These are phyloP conservation scores for Carettochelys insculpta DNA, from an alignment of 2,113 vertebrate species.

Conservation along the genomic window DNA sequence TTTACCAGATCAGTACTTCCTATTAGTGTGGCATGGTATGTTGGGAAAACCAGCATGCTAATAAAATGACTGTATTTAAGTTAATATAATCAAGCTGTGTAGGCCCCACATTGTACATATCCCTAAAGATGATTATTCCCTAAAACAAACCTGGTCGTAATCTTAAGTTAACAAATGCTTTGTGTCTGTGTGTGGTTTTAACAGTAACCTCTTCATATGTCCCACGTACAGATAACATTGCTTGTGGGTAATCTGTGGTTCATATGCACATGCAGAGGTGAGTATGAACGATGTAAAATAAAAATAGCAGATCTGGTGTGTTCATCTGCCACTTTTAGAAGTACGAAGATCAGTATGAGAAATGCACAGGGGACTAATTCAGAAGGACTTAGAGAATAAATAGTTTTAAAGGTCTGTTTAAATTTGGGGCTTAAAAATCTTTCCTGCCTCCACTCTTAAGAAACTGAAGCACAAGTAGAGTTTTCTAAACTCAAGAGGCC, in stretches of 20 bases:
- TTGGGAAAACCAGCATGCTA: background rate
- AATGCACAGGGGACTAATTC: background rate
- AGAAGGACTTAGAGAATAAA: background rate
- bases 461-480: background rate
- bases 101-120: background rate
- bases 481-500: background rate
- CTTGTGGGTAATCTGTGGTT: constrained; percentile 13
- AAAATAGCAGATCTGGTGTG: background rate
- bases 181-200: background rate
- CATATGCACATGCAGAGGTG: background rate
- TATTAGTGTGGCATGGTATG: background rate
- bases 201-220: background rate
- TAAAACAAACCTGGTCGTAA: background rate
- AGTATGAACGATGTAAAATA: background rate
- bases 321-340: background rate
- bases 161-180: background rate
- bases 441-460: background rate
- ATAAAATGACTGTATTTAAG: background rate
- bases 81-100: background rate
- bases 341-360: background rate
- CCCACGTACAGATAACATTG: background rate
- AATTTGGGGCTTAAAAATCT: background rate
- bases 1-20: background rate
- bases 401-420: rapidly evolving
- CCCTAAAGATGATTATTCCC: background rate